phyloP scores from a whole-genome alignment of 2,888 invertebrate genomes.

The Zaprionus lineosus region DNA sequence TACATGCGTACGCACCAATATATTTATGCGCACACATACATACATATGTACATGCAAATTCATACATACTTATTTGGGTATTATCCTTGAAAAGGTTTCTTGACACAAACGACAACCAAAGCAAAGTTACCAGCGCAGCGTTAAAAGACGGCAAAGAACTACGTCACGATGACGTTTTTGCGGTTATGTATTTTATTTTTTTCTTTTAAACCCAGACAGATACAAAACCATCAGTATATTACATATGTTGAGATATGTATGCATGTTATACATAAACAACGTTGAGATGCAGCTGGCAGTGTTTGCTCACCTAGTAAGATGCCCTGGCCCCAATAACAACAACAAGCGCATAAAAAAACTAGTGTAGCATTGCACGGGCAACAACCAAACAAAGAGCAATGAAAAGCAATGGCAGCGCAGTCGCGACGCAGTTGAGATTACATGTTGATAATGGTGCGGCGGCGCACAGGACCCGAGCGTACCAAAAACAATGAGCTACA shows the following conservation, averaged over 20 bases:
- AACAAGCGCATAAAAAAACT: slow-evolving; percentile 25
- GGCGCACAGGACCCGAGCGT: slow-evolving; percentile 57
- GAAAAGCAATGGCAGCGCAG: slow-evolving; percentile 58
- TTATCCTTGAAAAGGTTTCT: slow-evolving; percentile 81
- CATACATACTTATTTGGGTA: slow-evolving; percentile 16
- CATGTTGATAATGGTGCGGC: slow-evolving; percentile 66
- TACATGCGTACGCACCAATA: not conserved
- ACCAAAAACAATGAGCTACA: slow-evolving; percentile 34
- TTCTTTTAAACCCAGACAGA: slow-evolving; percentile 21
- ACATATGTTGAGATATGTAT: slow-evolving; percentile 4
- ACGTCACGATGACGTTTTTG: slow-evolving; percentile 32
- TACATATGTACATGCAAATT: slow-evolving; percentile 4
- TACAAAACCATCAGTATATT: slow-evolving; percentile 3
- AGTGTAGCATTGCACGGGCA: not conserved
- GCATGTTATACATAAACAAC: not conserved
- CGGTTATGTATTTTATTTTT: slow-evolving; percentile 24
- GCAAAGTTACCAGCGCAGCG: slow-evolving; percentile 31
- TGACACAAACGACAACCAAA: slow-evolving; percentile 60
- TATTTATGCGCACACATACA: not conserved
- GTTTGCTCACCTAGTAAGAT: slow-evolving; percentile 44
- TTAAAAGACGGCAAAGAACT: slow-evolving; percentile 16
- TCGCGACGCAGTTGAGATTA: slow-evolving; percentile 64
- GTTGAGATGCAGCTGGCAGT: slow-evolving; percentile 57
- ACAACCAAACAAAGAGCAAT: slow-evolving; percentile 41
- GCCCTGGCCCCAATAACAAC: slow-evolving; percentile 32